Percentiles rank a stretch among this genome's conserved stretches.
Evolutionary conservation across 1,140 invertebrate genomes (phyloP).

Genomic region (Pseudachorutes palmiensis): DNA sequence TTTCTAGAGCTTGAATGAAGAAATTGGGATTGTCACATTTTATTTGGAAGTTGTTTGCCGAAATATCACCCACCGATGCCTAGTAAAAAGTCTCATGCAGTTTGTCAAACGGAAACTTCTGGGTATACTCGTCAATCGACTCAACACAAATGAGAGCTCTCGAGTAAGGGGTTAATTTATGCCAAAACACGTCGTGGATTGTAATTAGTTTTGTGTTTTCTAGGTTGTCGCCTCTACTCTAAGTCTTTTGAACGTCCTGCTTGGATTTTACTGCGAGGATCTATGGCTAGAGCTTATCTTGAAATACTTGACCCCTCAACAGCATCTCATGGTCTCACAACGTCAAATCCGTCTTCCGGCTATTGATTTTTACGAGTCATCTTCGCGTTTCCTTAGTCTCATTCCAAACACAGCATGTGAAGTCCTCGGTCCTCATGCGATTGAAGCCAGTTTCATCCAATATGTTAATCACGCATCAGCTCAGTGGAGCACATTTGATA

Average conservation of each 20-base stretch:
- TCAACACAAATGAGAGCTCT: conserved; percentile 27
- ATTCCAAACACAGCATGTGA: conserved; percentile 23
- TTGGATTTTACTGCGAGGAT: conserved; percentile 35
- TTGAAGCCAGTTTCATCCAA: conserved; percentile 25
- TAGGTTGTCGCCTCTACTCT: conserved; percentile 33
- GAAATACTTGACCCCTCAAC: conserved; percentile 32
- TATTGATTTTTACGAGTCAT: conserved; percentile 34
- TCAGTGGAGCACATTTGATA: conserved; percentile 14
- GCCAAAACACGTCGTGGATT: neutral
- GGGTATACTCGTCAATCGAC: conserved; percentile 25
- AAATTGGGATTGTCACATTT: conserved; percentile 32
- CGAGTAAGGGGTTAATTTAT: conserved; percentile 23
- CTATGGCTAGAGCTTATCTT: conserved; percentile 33
- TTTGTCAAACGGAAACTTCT: conserved; percentile 27
- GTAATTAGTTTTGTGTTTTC: conserved; percentile 8
- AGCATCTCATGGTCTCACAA: conserved; percentile 36
- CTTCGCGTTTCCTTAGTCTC: conserved; percentile 29
- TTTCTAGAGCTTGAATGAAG: conserved; percentile 36
- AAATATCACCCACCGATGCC: conserved; percentile 25
- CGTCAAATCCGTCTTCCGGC: conserved; percentile 15
- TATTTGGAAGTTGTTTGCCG: conserved; percentile 35
- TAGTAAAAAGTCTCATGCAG: conserved; percentile 24
- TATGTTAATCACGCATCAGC: conserved; percentile 29
- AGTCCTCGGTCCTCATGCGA: conserved; percentile 20
- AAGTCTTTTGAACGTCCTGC: conserved; percentile 31